These are phyloP conservation scores for Xestobium rufovillosum DNA, from an alignment of 2,888 invertebrate genomes.

Conservation along the genomic window DNA sequence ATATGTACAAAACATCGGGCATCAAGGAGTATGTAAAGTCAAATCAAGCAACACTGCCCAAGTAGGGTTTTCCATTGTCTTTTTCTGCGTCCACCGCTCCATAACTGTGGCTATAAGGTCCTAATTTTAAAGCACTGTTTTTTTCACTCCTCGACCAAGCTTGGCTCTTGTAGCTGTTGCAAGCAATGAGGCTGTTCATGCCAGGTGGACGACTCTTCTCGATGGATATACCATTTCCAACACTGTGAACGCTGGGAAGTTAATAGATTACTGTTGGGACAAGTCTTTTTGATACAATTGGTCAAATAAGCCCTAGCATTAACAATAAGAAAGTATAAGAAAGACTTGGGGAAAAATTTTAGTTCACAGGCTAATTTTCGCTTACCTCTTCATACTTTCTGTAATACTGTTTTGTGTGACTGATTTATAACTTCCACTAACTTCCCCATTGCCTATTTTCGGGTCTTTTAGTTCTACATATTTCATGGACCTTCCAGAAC, in stretches of 20 bases:
- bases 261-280: background rate
- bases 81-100: conserved; percentile 43
- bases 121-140: conserved; percentile 34
- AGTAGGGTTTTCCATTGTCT: conserved; percentile 23
- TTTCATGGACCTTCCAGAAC: conserved; percentile 25
- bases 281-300: background rate
- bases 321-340: background rate
- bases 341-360: no score
- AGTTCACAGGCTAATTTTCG: conserved; percentile 2
- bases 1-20: no score
- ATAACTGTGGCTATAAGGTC: conserved; percentile 50
- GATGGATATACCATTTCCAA: conserved; percentile 51
- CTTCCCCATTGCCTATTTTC: conserved; percentile 46
- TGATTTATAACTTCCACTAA: conserved; percentile 40
- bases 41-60: conserved; percentile 33
- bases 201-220: conserved; percentile 61
- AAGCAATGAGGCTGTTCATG: conserved; percentile 68
- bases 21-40: no score
- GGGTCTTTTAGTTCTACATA: conserved; percentile 46
- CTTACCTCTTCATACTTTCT: conserved; percentile 38
- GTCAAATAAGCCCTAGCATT: no score
- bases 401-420: conserved; percentile 32
- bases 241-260: conserved; percentile 36
- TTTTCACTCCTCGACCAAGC: conserved; percentile 44
- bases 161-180: conserved; percentile 68